Conservation (phyloP, 92 coral and sea anemone species). For the Plumapathes pennacea region DNA sequence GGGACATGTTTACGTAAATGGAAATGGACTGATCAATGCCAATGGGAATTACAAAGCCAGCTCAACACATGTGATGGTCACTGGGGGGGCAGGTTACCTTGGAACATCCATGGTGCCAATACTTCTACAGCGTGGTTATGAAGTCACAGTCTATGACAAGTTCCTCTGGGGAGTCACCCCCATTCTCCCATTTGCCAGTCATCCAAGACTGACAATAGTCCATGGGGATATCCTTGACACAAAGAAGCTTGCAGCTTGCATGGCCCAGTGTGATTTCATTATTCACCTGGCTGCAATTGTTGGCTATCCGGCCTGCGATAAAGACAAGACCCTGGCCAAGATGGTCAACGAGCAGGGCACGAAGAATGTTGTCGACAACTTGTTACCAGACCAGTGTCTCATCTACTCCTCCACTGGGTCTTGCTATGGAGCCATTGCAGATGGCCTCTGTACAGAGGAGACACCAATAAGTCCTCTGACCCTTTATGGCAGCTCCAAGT, state of each 20-base stretch:
- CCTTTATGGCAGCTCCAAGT: conserved; percentile 85
- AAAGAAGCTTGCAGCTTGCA: conserved; percentile 39
- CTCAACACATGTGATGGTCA: conserved; percentile 68
- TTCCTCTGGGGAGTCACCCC: conserved; percentile 80
- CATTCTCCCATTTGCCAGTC: conserved; percentile 50
- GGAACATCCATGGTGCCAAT: conserved; percentile 90
- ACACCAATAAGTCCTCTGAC: conserved; percentile 88
- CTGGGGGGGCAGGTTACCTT: conserved; percentile 97
- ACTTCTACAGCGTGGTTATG: conserved; percentile 63
- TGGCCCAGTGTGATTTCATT: conserved; percentile 60
- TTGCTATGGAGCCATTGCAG: conserved; percentile 88
- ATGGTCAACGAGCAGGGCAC: conserved; percentile 82
- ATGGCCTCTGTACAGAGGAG: conserved; percentile 83
- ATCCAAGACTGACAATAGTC: conserved; percentile 58
- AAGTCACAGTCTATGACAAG: conserved; percentile 73
- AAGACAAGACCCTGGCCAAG: conserved; percentile 50
- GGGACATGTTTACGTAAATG: background rate
- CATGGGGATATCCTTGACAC: conserved; percentile 79
- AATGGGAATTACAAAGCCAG: background rate
- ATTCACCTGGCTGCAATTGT: conserved; percentile 90
- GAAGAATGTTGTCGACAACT: conserved; percentile 62
- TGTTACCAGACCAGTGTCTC: conserved; percentile 60
- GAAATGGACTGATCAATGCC: background rate
- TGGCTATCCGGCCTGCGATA: conserved; percentile 97
- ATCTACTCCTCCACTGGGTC: conserved; percentile 98